Base-by-base conservation (phyloP, 2,888 invertebrate genomes). In the Agrochola lota region DNA sequence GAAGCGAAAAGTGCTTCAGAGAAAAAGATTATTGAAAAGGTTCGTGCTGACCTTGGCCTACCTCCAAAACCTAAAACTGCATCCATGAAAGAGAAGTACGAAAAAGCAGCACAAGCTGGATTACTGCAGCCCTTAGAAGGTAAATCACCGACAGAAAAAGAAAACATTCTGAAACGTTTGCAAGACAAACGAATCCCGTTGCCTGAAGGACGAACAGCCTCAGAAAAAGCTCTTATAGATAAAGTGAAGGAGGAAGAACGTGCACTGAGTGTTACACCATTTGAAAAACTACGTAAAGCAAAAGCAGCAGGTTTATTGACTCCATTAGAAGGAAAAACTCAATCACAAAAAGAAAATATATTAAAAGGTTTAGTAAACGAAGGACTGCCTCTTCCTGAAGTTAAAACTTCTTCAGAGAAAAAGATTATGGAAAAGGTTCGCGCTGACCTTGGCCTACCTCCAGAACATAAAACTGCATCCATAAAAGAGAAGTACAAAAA, bases 261-360 rank as follows among this genome's bases (percentile, higher is more conserved):
- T 0, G 17, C 0, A 0, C n/a, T 17, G 17, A 1, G 0, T 6
- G 0, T n/a, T 0, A 40, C 40, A 1, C 9, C 40, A 17, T 40
- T 40, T 3, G n/a, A 5, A 17, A 64, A 9, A 40, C 40, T 40
- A 64, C 40, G 5, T 2, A 17, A n/a, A 17, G 64, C n/a, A 0
- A 40, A 64, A 64, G 17, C 5, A 6, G 40, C 1, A 17, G 66
- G 66, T 0, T 0, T 66, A 17, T 3, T 66, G 0, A 66, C 66
- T 0, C 66, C 66, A 0, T 11, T 66, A 0, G 11, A 43, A 66
- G 43, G 40, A 9, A 64, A 64, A 64, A 9, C 40, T 17, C n/a
- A 26, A 0, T 7, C 1, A 12, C 71, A 67, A 12, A 30, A 67
- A 67, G 71, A 71, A 67, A 67, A 49, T 8, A 69, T 69, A 3